These are phyloP conservation scores for Leptatherina wallacei DNA, from an alignment of 2,797 vertebrate genomes.

Conservation along the genomic window DNA sequence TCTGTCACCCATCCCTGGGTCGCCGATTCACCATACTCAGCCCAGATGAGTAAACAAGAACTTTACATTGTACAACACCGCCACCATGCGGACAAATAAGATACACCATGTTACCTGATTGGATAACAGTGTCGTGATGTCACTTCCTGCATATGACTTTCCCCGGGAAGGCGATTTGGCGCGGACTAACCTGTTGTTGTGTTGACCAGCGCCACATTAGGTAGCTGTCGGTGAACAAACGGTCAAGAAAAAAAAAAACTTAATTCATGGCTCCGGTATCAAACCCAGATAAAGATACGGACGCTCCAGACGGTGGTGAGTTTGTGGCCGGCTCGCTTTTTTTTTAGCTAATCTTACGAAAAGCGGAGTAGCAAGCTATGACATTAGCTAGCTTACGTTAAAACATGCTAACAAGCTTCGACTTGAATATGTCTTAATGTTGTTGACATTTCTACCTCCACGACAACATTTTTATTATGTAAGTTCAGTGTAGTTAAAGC, in stretches of 20 bases:
- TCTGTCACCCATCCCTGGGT: too few species aligned
- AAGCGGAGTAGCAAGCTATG: slow-evolving; percentile 36
- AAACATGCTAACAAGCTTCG: background rate
- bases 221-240: slow-evolving; percentile 25
- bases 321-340: background rate
- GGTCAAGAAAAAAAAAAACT: background rate
- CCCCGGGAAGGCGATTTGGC: slow-evolving; percentile 84
- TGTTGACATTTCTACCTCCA: background rate
- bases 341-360: too few species aligned
- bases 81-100: slow-evolving; percentile 9
- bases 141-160: slow-evolving; percentile 83
- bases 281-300: slow-evolving; percentile 79
- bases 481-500: background rate
- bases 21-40: background rate
- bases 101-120: slow-evolving; percentile 5
- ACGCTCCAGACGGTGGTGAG: slow-evolving; percentile 74
- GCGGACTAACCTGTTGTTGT: slow-evolving; percentile 76
- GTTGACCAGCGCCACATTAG: slow-evolving; percentile 12
- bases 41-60: background rate
- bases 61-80: slow-evolving; percentile 25
- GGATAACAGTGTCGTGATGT: slow-evolving; percentile 36
- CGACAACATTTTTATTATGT: background rate
- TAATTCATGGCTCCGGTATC: slow-evolving; percentile 80
- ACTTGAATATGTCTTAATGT: background rate
- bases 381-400: slow-evolving; percentile 28